These are phyloP conservation scores for Macropodus opercularis DNA, from an alignment of 2,797 vertebrate genomes.

Conservation along the genomic window DNA sequence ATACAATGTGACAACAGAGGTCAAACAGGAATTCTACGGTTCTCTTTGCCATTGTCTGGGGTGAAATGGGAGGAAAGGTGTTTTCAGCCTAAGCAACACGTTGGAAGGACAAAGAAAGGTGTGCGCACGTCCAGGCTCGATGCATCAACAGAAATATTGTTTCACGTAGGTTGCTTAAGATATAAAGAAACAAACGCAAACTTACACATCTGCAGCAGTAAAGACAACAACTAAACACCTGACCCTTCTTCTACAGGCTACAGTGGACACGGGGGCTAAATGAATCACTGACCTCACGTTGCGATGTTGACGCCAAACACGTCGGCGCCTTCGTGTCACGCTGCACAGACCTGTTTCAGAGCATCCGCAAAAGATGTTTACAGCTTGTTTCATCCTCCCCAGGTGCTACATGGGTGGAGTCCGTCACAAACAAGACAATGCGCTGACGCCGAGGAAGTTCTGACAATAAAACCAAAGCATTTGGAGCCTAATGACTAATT, in stretches of 20 bases:
- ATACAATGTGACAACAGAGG: constrained; percentile 58
- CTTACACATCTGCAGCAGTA: not conserved
- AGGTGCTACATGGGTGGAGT: constrained; percentile 37
- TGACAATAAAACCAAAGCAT: constrained; percentile 25
- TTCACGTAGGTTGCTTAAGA: no score
- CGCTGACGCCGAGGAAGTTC: constrained; percentile 7
- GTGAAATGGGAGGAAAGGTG: constrained; percentile 61
- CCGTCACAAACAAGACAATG: constrained; percentile 27
- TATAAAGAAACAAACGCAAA: no score
- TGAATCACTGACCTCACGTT: not conserved
- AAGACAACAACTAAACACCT: no score
- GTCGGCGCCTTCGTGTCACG: constrained; percentile 29
- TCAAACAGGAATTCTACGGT: constrained; percentile 47
- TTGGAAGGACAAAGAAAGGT: constrained; percentile 41
- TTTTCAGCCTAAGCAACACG: constrained; percentile 44
- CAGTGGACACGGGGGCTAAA: not conserved
- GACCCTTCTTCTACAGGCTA: not conserved
- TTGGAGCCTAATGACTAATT: constrained; percentile 18
- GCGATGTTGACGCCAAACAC: constrained; percentile 7
- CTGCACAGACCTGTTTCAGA: constrained; percentile 51
- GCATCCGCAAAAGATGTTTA: constrained; percentile 16
- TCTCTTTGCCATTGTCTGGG: constrained; percentile 38
- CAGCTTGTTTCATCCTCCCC: constrained; percentile 14
- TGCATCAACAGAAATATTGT: constrained; percentile 3
- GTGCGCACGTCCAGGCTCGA: constrained; percentile 26